Evolutionary conservation across 2,888 invertebrate species (phyloP).

Genomic region (Mechanitis messenoides): DNA sequence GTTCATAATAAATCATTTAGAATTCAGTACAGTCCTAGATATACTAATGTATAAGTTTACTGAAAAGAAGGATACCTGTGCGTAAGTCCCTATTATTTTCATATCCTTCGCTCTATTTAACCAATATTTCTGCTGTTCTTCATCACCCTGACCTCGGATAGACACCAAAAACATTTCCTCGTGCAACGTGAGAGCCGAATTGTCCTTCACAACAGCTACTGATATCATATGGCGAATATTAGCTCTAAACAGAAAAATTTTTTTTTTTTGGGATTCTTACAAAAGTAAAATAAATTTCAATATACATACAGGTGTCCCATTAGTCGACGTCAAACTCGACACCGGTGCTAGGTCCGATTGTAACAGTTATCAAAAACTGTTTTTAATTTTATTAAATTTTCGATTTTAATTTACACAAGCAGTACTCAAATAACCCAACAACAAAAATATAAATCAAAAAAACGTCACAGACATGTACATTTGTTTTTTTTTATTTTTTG

Average conservation of each 20-base stretch:
- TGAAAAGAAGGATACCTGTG: constrained; percentile 78
- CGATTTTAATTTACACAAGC: too few relatives aligned
- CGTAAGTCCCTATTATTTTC: constrained; percentile 94
- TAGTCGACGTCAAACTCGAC: too few relatives aligned
- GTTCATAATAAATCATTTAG: too few relatives aligned
- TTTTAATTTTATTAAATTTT: too few relatives aligned
- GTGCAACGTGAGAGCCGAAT: constrained; percentile 83
- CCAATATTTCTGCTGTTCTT: constrained; percentile 92
- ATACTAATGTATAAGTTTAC: background rate
- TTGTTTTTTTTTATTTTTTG: too few relatives aligned
- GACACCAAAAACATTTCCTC: constrained; percentile 93
- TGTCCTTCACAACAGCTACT: constrained; percentile 81
- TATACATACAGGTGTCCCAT: too few relatives aligned
- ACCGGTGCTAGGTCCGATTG: too few relatives aligned
- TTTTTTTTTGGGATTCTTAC: background rate
- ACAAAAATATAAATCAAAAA: too few relatives aligned
- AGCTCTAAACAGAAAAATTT: constrained; percentile 9
- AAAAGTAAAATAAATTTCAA: background rate
- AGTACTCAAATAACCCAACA: too few relatives aligned
- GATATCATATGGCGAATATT: constrained; percentile 73
- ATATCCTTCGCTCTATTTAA: constrained; percentile 84
- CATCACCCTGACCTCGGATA: constrained; percentile 88
- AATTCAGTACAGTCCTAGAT: background rate
- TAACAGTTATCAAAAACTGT: too few relatives aligned
- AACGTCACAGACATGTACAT: too few relatives aligned